A percentile compares a stretch with the other conserved stretches of the same genome.
phyloP scores from a whole-genome alignment of 2,113 vertebrate genomes.

The human (Homo sapiens) region DNA sequence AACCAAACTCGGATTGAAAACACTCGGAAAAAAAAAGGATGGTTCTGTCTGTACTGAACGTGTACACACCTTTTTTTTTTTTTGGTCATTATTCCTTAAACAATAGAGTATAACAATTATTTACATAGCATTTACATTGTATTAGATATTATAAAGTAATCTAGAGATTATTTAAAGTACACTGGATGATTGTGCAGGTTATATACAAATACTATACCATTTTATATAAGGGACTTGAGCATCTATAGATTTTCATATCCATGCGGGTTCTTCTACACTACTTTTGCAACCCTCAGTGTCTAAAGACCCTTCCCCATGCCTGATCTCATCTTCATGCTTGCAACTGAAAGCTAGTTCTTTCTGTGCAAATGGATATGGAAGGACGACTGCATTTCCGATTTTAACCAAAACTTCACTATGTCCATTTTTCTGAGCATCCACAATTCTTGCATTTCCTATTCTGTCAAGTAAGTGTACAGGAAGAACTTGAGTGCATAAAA shows the following conservation, averaged over 20 bases:
- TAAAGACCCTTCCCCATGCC: background rate
- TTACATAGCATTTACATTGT: background rate
- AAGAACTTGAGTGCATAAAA: background rate
- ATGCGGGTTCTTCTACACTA: background rate
- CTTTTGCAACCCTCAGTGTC: background rate
- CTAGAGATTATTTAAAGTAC: background rate
- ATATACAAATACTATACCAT: background rate
- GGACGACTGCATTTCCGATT: background rate
- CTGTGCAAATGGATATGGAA: background rate
- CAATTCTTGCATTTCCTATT: background rate
- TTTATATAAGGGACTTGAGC: background rate
- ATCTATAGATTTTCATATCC: background rate
- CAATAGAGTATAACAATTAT: background rate
- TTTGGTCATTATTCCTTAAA: background rate
- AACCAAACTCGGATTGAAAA: background rate
- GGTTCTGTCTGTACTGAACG: background rate
- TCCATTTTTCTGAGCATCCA: background rate
- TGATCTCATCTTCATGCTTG: background rate
- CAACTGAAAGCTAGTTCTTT: background rate
- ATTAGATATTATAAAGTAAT: background rate
- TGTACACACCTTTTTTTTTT: background rate
- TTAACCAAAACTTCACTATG: background rate
- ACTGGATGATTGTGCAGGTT: background rate
- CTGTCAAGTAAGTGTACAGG: background rate
- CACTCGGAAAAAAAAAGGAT: background rate